Base-by-base conservation (phyloP, 1,140 invertebrate genomes). In the Galleria mellonella region DNA sequence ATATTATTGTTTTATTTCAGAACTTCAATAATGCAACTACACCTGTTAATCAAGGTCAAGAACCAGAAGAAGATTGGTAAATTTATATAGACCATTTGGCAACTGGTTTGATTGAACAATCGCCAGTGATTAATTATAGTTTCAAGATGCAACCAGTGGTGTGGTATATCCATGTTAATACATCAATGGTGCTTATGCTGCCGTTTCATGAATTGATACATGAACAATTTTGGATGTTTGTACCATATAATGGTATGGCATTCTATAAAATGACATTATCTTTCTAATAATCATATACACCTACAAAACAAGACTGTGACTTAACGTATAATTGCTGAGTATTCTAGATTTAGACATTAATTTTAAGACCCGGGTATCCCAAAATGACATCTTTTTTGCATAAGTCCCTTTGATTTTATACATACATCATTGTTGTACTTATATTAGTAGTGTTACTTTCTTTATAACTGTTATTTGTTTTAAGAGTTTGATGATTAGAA, bases 11-110 rank as follows among this genome's bases (percentile, higher is more conserved):
- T 49, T 30, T 17, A 30, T 74, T 75, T 14, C 67, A 83, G 79
- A 71, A 81, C 45, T 81, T 81, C 55, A 78, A 73, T 40, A 75
- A 71, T 37, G 66, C 64, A 1, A 48, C 48, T 15, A 31, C 75
- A 8, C 35, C 58, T 15, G 56, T 47, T 1, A 66, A 61, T 1
- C 62, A 66, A 47, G 76, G 75, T 5, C 53, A 72, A 29, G 81
- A 84, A 37, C 75, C 77, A 0, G 81, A 84, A 4, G 81, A 84
- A 36, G 72, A 81, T 14, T 84, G 81, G 81, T 82, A 81, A 54
- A 55, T 29, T 29, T 46, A 23, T 30, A 55, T 9, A 43, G 62
- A 66, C 55, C 48, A 48, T 51, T 65, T 65, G 58, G 37, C 32
- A 42, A 45, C 29, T 45, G 43, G 37, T 53, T 53, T 10, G 17